Base-by-base conservation (phyloP, 2,113 vertebrate species). In the Hydropotes inermis region DNA sequence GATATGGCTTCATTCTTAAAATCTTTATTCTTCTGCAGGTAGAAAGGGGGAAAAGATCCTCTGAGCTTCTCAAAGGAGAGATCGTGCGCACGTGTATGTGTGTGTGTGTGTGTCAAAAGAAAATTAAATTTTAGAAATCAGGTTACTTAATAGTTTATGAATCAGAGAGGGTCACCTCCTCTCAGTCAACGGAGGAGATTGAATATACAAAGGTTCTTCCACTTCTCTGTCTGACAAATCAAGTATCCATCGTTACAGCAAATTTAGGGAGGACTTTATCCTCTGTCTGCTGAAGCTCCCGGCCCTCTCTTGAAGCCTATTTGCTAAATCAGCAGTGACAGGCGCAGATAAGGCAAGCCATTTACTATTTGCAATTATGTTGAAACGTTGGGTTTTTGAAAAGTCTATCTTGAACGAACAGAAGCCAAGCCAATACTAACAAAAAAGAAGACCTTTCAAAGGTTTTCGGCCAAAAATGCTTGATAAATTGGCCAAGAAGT, bases 331-430 rank as follows among this genome's bases (percentile, higher is more conserved):
- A 97, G 19, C 58, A 81, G 78, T 81, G 95, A 93, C 86, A 91
- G 58, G 78, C 61, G 61, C 54, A 87, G 55, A 95, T 81, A 89
- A 87, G 30, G 47, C 60, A 91, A 94, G 61, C 89, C 97, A 91
- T n/a, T 93, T 94, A 70, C 96, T 97, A 60, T 96, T 94, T 96
- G 93, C 61, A 98, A 95, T 97, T 97, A 89, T 25, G 13, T 93
- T 96, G 86, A 97, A 97, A 96, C 14, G 17, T 95, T 97, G 97
- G 87, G 91, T 85, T 97, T 97, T 93, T 87, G 89, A 82, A 76
- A 82, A 94, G 64, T 74, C 55, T 94, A 23, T 96, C 84, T 97
- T 54, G 74, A 97, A 90, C 43, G 79, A 97, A 78, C 36, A 52
- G 79, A 82, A 97, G 78, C 93, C 95, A 95, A 93, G 78, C 82